Evolutionary conservation across 64 coral and sea anemone species (phyloP).

Genomic region (Catalaphyllia jardinei): DNA sequence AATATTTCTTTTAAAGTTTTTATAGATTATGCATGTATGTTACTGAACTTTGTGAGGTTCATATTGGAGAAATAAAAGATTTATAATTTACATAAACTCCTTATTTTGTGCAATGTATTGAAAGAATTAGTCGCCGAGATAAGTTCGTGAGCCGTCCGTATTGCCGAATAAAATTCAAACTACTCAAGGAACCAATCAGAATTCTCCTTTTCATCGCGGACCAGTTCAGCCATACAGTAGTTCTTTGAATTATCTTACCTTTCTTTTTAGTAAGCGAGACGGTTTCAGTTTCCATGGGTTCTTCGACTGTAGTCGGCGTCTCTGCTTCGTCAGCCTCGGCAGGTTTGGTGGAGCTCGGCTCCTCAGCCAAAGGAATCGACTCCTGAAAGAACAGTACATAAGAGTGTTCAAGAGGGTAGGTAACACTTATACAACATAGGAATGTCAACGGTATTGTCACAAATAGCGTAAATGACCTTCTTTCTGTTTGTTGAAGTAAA

Average conservation of each 20-base stretch:
- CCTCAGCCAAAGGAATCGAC: slow-evolving; percentile 9
- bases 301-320: neutral
- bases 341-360: neutral
- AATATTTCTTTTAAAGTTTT: no score
- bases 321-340: neutral
- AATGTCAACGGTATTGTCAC: neutral
- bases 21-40: no score
- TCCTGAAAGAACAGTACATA: neutral
- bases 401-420: neutral
- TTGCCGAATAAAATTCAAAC: no score
- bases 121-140: no score
- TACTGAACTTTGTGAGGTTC: no score
- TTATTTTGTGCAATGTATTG: no score
- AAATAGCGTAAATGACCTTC: neutral
- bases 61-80: no score
- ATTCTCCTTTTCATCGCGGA: neutral
- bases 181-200: no score
- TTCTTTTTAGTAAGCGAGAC: slow-evolving; percentile 19
- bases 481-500: neutral
- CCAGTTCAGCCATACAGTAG: neutral
- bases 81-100: no score
- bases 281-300: slow-evolving; percentile 26
- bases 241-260: neutral
- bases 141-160: no score
- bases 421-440: neutral